A percentile compares a stretch with the other conserved stretches of the same genome.
phyloP scores from a whole-genome alignment of 2,797 vertebrate genomes.

The Natrix natrix region DNA sequence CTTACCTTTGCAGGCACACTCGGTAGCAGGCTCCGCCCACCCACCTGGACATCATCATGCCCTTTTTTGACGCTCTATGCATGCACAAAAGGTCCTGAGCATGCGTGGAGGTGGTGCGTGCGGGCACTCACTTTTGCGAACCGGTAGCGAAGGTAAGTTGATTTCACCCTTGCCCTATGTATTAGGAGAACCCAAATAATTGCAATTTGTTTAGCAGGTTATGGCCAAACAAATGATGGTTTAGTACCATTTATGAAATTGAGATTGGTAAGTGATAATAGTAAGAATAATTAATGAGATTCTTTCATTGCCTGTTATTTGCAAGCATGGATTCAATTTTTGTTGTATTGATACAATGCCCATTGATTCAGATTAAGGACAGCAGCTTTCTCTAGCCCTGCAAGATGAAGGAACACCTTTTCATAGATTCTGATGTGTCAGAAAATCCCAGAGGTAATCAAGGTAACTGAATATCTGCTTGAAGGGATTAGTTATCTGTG shows the following conservation, averaged over 20 bases:
- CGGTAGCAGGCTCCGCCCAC: no score
- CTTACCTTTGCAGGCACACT: no score
- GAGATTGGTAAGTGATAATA: not conserved
- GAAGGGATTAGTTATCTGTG: not conserved
- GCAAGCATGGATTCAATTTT: not conserved
- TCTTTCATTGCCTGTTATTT: not conserved
- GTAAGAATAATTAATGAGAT: not conserved
- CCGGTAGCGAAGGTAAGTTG: no score
- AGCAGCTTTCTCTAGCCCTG: not conserved
- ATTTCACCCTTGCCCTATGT: not conserved
- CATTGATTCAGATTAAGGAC: conserved; percentile 18
- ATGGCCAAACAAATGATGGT: not conserved
- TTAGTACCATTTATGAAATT: not conserved
- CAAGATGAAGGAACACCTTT: conserved; percentile 9
- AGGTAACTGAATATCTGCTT: conserved; percentile 27
- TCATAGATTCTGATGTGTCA: conserved; percentile 4
- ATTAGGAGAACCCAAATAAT: not conserved
- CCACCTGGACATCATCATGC: no score
- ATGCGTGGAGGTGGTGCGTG: no score
- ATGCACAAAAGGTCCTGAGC: no score
- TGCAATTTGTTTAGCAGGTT: not conserved
- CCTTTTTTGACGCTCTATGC: no score
- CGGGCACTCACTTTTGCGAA: no score
- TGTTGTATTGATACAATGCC: not conserved
- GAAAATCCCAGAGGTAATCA: conserved; percentile 14